phyloP scores from a whole-genome alignment of 1,140 invertebrate species.

The Patella vulgata region DNA sequence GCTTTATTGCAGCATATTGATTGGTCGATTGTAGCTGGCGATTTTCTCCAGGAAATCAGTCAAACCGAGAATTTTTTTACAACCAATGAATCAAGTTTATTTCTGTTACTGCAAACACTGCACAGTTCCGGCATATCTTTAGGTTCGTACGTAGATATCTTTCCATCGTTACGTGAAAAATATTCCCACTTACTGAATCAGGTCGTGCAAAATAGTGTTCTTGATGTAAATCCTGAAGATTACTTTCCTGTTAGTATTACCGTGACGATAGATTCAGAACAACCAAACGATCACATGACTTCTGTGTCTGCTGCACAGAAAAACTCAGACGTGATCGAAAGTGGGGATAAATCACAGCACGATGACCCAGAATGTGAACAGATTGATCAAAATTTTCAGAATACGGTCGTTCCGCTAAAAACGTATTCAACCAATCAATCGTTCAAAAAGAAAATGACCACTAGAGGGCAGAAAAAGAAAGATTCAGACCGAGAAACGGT shows the following conservation, averaged over 20 bases:
- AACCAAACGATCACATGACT: too few species aligned
- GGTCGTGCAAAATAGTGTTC: slow-evolving; percentile 43
- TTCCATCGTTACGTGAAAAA: slow-evolving; percentile 69
- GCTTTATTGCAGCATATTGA: slow-evolving; percentile 50
- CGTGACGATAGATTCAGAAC: slow-evolving; percentile 35
- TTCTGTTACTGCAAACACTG: slow-evolving; percentile 72
- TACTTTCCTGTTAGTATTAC: slow-evolving; percentile 46
- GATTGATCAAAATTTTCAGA: too few species aligned
- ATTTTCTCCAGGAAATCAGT: slow-evolving; percentile 56
- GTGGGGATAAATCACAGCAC: too few species aligned
- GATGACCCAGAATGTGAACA: too few species aligned
- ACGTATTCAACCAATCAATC: too few species aligned
- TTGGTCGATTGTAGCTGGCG: slow-evolving; percentile 54
- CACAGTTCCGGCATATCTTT: slow-evolving; percentile 71
- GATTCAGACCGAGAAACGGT: too few species aligned
- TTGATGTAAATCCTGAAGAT: slow-evolving; percentile 35
- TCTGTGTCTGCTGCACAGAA: too few species aligned
- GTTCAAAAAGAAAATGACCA: too few species aligned
- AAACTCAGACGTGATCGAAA: too few species aligned
- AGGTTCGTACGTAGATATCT: slow-evolving; percentile 69
- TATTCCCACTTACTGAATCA: slow-evolving; percentile 55
- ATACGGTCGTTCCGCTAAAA: too few species aligned
- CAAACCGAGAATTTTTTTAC: slow-evolving; percentile 61
- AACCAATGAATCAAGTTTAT: slow-evolving; percentile 63
- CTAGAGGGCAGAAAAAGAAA: too few species aligned